Evolutionary conservation across 2,113 vertebrate species (phyloP).

Genomic region (Mus spicilegus): DNA sequence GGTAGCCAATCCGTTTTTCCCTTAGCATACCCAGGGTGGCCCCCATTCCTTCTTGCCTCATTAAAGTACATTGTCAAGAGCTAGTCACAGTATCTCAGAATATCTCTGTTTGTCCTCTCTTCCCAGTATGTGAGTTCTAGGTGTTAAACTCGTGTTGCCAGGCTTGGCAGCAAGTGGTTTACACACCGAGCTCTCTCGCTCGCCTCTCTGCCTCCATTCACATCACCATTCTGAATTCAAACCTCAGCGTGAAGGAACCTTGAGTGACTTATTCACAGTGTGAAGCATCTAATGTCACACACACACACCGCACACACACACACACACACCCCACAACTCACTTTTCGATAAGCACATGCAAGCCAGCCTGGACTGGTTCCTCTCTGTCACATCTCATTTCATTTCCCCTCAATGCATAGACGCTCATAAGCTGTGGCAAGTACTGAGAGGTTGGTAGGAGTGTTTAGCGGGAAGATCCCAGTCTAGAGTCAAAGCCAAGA

Average conservation of each 20-base stretch:
- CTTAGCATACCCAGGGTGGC: background rate
- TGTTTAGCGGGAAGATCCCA: slow-evolving; percentile 51
- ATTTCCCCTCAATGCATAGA: background rate
- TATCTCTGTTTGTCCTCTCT: background rate
- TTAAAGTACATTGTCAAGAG: background rate
- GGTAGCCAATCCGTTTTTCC: background rate
- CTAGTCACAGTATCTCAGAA: background rate
- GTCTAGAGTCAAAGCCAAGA: slow-evolving; percentile 57
- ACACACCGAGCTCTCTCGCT: background rate
- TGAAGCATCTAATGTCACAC: background rate
- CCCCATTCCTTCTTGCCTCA: background rate
- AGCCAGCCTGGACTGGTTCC: background rate
- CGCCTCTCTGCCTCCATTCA: background rate
- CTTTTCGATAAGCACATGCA: slow-evolving; percentile 14
- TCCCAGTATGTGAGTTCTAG: too few relatives aligned
- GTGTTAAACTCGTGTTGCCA: background rate
- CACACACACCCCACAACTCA: background rate
- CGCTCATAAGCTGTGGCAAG: background rate
- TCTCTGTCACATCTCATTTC: slow-evolving; percentile 30
- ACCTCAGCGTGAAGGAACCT: background rate
- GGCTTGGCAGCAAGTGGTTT: background rate
- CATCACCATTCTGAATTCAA: background rate
- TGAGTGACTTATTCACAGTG: background rate
- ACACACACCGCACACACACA: too few relatives aligned
- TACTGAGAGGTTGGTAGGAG: slow-evolving; percentile 63